Evolutionary conservation across 2,113 vertebrate genomes (phyloP).

Genomic region (Rissa tridactyla): DNA sequence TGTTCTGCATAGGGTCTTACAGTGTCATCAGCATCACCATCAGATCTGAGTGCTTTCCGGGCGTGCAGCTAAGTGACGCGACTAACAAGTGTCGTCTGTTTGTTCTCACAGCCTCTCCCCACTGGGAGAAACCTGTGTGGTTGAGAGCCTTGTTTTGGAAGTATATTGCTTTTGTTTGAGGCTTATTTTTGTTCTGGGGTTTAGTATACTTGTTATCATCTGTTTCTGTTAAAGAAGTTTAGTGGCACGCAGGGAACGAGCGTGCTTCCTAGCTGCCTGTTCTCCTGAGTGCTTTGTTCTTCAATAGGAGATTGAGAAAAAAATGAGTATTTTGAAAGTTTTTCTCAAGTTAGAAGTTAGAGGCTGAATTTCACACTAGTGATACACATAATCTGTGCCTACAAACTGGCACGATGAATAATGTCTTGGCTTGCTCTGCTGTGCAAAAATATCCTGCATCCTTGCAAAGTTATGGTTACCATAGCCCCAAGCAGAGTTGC

Average conservation of each 20-base stretch:
- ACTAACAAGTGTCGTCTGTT: neutral
- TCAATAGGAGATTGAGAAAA: neutral
- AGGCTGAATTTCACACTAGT: neutral
- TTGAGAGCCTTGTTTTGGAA: slow-evolving; percentile 11
- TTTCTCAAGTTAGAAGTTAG: slow-evolving; percentile 1
- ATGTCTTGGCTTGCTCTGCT: neutral
- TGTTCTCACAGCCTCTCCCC: neutral
- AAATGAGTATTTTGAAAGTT: neutral
- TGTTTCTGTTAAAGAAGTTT: neutral
- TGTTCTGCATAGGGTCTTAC: neutral
- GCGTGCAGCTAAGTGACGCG: neutral
- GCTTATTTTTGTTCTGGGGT: neutral
- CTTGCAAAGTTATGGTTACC: neutral
- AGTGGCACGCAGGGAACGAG: neutral
- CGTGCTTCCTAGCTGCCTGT: neutral
- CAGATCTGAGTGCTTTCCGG: neutral
- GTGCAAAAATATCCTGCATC: neutral
- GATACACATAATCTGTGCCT: neutral
- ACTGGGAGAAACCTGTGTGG: neutral
- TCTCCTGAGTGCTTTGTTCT: neutral
- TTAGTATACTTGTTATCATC: slow-evolving; percentile 9
- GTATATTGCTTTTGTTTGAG: slow-evolving; percentile 18
- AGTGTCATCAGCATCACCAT: neutral
- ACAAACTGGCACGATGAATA: neutral
- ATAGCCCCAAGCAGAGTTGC: neutral